Conservation (phyloP, 2,888 invertebrate species). For the Leptarthrus brevirostris region DNA sequence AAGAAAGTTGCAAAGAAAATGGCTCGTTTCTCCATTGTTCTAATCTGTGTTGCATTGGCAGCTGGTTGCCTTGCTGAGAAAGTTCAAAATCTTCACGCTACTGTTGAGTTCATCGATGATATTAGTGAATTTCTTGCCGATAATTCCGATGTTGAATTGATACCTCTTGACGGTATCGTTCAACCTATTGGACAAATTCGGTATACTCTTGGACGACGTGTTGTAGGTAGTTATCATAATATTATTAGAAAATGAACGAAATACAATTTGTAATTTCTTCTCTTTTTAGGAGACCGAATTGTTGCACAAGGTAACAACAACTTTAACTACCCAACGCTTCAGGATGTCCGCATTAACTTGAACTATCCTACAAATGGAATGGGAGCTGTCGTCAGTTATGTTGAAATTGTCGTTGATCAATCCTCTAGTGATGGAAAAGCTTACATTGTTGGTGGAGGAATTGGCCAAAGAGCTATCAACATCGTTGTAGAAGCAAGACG, state of each 20-base stretch:
- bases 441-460: slow-evolving; percentile 51
- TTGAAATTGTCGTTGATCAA: slow-evolving; percentile 50
- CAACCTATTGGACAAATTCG: slow-evolving; percentile 27
- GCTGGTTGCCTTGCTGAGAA: background rate
- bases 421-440: slow-evolving; percentile 47
- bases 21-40: slow-evolving; percentile 1
- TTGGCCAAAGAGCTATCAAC: slow-evolving; percentile 49
- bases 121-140: slow-evolving; percentile 34
- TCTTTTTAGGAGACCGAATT: slow-evolving; percentile 29
- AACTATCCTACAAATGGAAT: slow-evolving; percentile 44
- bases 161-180: slow-evolving; percentile 33
- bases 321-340: slow-evolving; percentile 32
- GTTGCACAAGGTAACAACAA: slow-evolving; percentile 49
- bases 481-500: slow-evolving; percentile 53
- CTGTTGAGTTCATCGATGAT: slow-evolving; percentile 44
- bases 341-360: slow-evolving; percentile 48
- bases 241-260: background rate
- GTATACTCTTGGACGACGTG: slow-evolving; percentile 36
- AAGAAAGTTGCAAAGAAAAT: too few relatives aligned
- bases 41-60: slow-evolving; percentile 6
- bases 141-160: slow-evolving; percentile 40
- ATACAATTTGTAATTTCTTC: background rate
- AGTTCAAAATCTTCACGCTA: background rate
- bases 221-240: slow-evolving; percentile 28
- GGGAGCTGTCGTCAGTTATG: slow-evolving; percentile 47